Base-by-base conservation (phyloP, 2,888 invertebrate species). In the Apocheima hispidaria region DNA sequence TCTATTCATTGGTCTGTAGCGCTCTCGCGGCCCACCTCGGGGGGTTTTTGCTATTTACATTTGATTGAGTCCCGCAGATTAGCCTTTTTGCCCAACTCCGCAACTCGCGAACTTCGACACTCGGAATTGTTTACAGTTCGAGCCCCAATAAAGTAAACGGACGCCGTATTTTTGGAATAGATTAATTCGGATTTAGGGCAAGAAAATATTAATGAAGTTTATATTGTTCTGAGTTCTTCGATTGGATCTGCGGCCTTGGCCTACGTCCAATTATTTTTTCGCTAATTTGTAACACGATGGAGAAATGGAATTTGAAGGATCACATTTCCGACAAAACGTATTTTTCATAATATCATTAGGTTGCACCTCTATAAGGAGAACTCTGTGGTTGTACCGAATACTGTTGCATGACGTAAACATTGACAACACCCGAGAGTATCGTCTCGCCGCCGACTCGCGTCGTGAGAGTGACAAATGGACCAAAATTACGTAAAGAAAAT, bases 1-100 rank as follows among this genome's bases (percentile, higher is more conserved):
- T 83, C 70, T 82, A 82, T 82, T 81, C 84, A 81, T 79, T 75
- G 78, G 68, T 73, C 68, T 69, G 68, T 62, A 72, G 58, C 73
- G 65, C 75, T 12, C 14, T 12, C 16, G 14, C 44, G 14, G 7
- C 14, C 44, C 14, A 3, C 26, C 23, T n/a, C 43, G 23, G 28
- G 58, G 41, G 35, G 43, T 28, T 70, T 69, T 69, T 71, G 72
- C 71, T 70, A 77, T 81, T 81, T 79, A 78, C 78, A 81, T 82
- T 77, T 74, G 74, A 74, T 70, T 70, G 70, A 69, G 68, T 65
- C 26, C 64, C 60, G 46, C 63, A 71, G 78, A 79, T 75, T 74
- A 73, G 76, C 68, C 77, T 73, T 78, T 77, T 77, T 65, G 70
- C 63, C 66, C 44, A 44, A 62, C 65, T 46, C 21, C 49, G 51